phyloP scores from a whole-genome alignment of 2,888 invertebrate species.

The Anthrax anthrax region DNA sequence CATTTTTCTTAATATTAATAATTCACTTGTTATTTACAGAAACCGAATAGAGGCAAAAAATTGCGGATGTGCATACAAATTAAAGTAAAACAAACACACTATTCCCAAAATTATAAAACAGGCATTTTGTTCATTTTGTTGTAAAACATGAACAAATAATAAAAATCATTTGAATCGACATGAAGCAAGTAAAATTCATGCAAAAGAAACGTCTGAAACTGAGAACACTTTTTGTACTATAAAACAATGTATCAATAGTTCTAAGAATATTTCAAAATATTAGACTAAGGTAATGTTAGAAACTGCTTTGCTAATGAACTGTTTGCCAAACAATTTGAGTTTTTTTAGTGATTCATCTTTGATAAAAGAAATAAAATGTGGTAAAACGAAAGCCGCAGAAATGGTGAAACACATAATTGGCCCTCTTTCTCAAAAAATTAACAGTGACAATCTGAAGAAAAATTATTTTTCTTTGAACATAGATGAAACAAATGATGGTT shows the following conservation, averaged over 20 bases:
- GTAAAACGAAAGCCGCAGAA: background rate
- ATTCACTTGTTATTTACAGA: too few relatives aligned
- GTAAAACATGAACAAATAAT: background rate
- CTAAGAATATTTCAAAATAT: too few relatives aligned
- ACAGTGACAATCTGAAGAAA: background rate
- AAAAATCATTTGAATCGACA: background rate
- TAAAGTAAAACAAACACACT: too few relatives aligned
- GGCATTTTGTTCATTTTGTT: background rate
- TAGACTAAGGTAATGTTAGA: too few relatives aligned
- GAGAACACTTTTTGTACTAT: too few relatives aligned
- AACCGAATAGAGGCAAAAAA: too few relatives aligned
- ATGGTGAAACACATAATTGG: background rate
- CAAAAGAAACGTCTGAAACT: background rate
- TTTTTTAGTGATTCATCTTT: background rate
- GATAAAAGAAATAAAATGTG: background rate
- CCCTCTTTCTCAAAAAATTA: background rate
- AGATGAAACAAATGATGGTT: background rate
- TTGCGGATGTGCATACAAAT: too few relatives aligned
- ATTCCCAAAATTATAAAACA: too few relatives aligned
- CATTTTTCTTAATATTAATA: too few relatives aligned
- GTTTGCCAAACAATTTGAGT: background rate
- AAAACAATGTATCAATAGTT: too few relatives aligned
- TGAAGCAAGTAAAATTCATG: background rate
- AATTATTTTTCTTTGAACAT: background rate
- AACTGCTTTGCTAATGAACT: background rate